Evolutionary conservation across 2,113 vertebrate genomes (phyloP), one percentile per base, ranked within the genome.

Genomic region (Bos indicus): DNA sequence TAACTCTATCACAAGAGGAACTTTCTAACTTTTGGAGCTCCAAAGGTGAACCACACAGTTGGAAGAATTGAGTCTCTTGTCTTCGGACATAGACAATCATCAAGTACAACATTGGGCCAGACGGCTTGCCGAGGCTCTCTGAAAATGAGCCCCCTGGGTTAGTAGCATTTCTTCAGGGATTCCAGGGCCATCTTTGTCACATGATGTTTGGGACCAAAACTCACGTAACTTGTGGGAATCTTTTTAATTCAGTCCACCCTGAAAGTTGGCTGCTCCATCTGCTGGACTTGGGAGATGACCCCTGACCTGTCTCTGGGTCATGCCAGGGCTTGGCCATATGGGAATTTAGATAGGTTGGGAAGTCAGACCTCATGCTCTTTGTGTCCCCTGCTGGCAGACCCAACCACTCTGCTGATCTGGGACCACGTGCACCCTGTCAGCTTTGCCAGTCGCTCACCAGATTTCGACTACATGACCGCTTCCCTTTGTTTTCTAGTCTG

Each of bases 251-350:
- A 82, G 12, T 51, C n/a, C 36, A 83, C 88, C 71, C 56, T 91
- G 60, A 87, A 95, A 88, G 74, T 88, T 81, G 94, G 64, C 94
- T 88, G 33, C 15, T 88, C 23, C 84, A 13, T 78, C 91, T 96
- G 82, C 87, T 94, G 67, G 54, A 80, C 64, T 59, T 56, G 4
- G 74, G 52, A 64, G 26, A 4, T 52, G 85, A 36, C 13, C 10
- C 40, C 25, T 62, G 48, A 26, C 40, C 43, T 54, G 77, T 88
- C 67, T 80, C 48, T 43, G 71, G 9, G 19, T 62, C 62, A 36
- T 40, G 3, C 46, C 30, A 40, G 52, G 46, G n/a, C 33, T 48
- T 48, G 26, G 16, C 4, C 28, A 6, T 25, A 51, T 82, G 67
- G 64, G 77, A 60, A 71, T 90, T 54, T 30, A 89, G 36, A 11